phyloP scores from a whole-genome alignment of 2,113 vertebrate species.

The Pseudorasbora parva region DNA sequence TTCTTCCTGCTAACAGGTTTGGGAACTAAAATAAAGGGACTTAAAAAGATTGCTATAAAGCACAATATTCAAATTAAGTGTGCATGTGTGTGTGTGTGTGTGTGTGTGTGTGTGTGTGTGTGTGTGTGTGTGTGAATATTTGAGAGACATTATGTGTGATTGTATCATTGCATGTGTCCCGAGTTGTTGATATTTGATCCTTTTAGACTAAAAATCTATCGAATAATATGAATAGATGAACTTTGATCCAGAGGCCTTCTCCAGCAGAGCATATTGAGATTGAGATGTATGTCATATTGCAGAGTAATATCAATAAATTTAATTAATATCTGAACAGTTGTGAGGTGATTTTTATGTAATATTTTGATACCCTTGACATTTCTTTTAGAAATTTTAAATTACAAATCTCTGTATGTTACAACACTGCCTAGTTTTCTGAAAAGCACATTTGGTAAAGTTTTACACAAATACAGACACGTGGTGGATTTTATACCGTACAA shows the following conservation, averaged over 20 bases:
- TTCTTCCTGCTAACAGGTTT: slow-evolving; percentile 50
- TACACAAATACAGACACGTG: too few relatives aligned
- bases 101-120: not conserved
- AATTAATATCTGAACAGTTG: slow-evolving; percentile 32
- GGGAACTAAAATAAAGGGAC: slow-evolving; percentile 46
- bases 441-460: slow-evolving; percentile 20
- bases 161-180: slow-evolving; percentile 68
- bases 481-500: too few relatives aligned
- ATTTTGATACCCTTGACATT: not conserved
- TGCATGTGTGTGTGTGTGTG: slow-evolving; percentile 17
- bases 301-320: slow-evolving; percentile 70
- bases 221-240: slow-evolving; percentile 24
- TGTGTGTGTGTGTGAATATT: slow-evolving; percentile 27
- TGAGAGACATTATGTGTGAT: slow-evolving; percentile 44
- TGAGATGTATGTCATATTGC: slow-evolving; percentile 54
- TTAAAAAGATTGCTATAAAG: slow-evolving; percentile 63
- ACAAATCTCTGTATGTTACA: not conserved
- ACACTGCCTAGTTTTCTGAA: not conserved
- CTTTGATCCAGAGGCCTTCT: slow-evolving; percentile 53
- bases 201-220: slow-evolving; percentile 37
- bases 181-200: slow-evolving; percentile 57
- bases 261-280: slow-evolving; percentile 51
- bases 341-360: not conserved
- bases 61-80: slow-evolving; percentile 64
- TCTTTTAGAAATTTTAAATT: not conserved